Percentiles rank a stretch among this genome's conserved stretches.
Evolutionary conservation across 2,888 invertebrate species (phyloP).

Genomic region (Calameuta pallipes): DNA sequence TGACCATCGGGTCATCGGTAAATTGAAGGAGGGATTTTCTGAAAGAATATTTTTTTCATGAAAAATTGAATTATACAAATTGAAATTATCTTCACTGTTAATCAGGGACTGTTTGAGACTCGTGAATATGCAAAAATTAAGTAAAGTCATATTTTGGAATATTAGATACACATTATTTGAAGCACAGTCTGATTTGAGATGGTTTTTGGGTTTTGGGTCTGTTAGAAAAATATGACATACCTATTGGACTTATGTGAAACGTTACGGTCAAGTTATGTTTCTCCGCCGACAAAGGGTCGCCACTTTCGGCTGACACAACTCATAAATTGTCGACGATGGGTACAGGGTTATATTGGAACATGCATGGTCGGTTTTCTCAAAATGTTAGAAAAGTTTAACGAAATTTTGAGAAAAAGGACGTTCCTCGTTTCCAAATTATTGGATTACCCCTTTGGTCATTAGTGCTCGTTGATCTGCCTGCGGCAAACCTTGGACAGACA

Average conservation of each 20-base stretch:
- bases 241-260: slow-evolving; percentile 16
- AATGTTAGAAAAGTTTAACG: neutral
- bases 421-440: neutral
- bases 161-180: slow-evolving; percentile 20
- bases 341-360: neutral
- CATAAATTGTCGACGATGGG: slow-evolving; percentile 17
- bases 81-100: neutral
- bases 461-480: neutral
- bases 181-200: slow-evolving; percentile 18
- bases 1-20: neutral
- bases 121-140: neutral
- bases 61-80: neutral
- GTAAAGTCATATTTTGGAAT: slow-evolving; percentile 4
- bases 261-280: slow-evolving; percentile 16
- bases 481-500: neutral
- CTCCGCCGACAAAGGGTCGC: slow-evolving; percentile 21
- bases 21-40: neutral
- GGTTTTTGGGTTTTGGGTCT: neutral
- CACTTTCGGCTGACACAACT: slow-evolving; percentile 19
- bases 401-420: neutral
- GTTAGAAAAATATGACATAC: slow-evolving; percentile 21
- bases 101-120: neutral
- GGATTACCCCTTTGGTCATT: slow-evolving; percentile 5
- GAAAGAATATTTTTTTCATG: neutral
- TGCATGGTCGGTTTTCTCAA: slow-evolving; percentile 2